phyloP scores from a whole-genome alignment of 2,797 vertebrate genomes.

The Danionella dracula region DNA sequence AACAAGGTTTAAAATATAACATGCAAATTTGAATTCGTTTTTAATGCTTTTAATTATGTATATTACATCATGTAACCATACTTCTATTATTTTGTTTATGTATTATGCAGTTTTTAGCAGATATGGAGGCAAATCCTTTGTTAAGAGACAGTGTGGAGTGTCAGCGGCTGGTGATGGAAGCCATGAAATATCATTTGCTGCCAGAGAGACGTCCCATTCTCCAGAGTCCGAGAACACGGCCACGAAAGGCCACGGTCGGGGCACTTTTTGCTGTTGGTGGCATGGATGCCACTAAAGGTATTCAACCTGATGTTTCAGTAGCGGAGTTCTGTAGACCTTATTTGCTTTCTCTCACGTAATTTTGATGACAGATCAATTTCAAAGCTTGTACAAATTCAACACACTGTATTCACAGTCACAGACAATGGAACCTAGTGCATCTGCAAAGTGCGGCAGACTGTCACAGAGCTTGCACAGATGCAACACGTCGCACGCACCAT shows the following conservation, averaged over 20 bases:
- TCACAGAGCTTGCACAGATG: too few relatives aligned
- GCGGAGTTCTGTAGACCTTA: background rate
- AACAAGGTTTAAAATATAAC: too few relatives aligned
- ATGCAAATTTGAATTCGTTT: too few relatives aligned
- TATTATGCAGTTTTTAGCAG: slow-evolving; percentile 78
- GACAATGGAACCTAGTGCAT: too few relatives aligned
- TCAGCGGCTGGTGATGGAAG: slow-evolving; percentile 96
- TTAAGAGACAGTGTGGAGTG: slow-evolving; percentile 93
- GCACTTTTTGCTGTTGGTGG: slow-evolving; percentile 93
- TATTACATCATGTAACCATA: too few relatives aligned
- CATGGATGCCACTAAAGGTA: slow-evolving; percentile 98
- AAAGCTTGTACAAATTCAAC: too few relatives aligned
- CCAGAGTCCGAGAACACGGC: slow-evolving; percentile 91
- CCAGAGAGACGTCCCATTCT: slow-evolving; percentile 89
- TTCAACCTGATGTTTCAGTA: background rate
- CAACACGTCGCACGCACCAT: too few relatives aligned
- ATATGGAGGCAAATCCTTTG: slow-evolving; percentile 87
- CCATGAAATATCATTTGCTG: slow-evolving; percentile 97
- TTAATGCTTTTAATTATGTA: too few relatives aligned
- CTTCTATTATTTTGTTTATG: background rate
- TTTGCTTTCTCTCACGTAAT: background rate
- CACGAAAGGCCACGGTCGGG: slow-evolving; percentile 94
- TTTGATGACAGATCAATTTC: too few relatives aligned
- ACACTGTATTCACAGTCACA: too few relatives aligned
- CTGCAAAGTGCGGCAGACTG: too few relatives aligned